Conservation (phyloP, 2,797 vertebrate species). For the Sebastes oblongus region DNA sequence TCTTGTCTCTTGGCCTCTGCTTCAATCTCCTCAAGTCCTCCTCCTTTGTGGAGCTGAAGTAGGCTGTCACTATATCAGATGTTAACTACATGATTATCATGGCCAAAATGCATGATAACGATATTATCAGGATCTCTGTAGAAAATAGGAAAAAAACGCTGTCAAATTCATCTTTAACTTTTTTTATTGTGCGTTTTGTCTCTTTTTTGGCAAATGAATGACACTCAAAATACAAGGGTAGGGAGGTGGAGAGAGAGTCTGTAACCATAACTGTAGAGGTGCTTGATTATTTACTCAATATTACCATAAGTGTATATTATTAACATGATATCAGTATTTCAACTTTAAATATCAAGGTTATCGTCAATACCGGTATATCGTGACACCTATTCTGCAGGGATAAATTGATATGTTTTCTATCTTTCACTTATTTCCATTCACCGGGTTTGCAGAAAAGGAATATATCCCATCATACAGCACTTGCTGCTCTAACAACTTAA, state of each 20-base stretch:
- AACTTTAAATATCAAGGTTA: too few relatives aligned
- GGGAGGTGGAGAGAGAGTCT: not conserved
- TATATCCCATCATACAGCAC: slow-evolving; percentile 9
- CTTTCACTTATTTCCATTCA: slow-evolving; percentile 8
- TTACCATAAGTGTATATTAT: not conserved
- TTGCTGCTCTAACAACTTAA: slow-evolving; percentile 22
- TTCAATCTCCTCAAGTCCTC: slow-evolving; percentile 54
- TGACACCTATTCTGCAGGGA: not conserved
- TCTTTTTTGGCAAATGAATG: not conserved
- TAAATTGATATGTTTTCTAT: slow-evolving; percentile 10
- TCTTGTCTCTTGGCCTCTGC: slow-evolving; percentile 34
- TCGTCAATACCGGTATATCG: too few relatives aligned
- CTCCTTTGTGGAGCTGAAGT: slow-evolving; percentile 14
- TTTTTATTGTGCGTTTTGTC: not conserved
- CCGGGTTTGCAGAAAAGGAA: slow-evolving; percentile 10
- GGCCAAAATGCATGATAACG: not conserved
- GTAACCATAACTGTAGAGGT: too few relatives aligned
- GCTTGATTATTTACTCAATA: too few relatives aligned
- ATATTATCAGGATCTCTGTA: not conserved
- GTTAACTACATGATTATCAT: not conserved
- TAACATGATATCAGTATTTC: not conserved
- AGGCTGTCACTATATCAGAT: not conserved
- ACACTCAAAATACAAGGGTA: not conserved
- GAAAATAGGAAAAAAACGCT: rapidly evolving
- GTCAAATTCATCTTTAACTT: not conserved